A percentile compares a stretch with the other conserved stretches of the same genome.
phyloP scores from a whole-genome alignment of 2,888 invertebrate genomes.

The Chymomyza amoena region DNA sequence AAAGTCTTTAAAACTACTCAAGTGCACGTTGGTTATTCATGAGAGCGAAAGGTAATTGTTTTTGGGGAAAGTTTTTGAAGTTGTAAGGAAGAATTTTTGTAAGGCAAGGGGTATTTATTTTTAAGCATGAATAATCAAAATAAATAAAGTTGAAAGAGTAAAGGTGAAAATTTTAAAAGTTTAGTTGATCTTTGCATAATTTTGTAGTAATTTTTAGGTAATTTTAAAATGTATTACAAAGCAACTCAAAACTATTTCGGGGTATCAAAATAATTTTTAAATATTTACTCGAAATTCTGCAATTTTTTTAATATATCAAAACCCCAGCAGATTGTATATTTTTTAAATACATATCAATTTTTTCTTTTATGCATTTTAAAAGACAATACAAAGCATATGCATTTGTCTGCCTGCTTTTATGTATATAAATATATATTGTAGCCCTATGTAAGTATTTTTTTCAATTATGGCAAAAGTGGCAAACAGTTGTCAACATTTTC shows the following conservation, averaged over 20 bases:
- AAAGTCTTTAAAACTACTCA: background rate
- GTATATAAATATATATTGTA: background rate
- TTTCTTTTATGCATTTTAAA: background rate
- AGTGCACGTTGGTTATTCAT: background rate
- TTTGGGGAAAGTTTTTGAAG: background rate
- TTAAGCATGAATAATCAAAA: too few species aligned
- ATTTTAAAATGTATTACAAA: too few species aligned
- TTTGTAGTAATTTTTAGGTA: too few species aligned
- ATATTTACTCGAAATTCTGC: too few species aligned
- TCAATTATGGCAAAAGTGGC: constrained; percentile 73
- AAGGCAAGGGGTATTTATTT: too few species aligned
- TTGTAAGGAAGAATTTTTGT: background rate
- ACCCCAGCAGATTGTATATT: too few species aligned
- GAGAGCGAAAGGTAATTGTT: background rate
- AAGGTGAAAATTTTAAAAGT: too few species aligned
- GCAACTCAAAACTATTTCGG: too few species aligned
- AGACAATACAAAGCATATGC: background rate
- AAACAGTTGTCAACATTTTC: constrained; percentile 69
- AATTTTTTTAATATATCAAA: too few species aligned
- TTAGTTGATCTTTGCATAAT: too few species aligned
- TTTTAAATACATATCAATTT: background rate
- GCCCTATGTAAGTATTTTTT: constrained; percentile 41
- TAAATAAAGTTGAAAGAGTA: too few species aligned
- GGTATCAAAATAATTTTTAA: too few species aligned
- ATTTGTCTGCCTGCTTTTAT: constrained; percentile 16